A percentile compares a stretch with the other conserved stretches of the same genome.
Conservation (phyloP, 2,797 vertebrate genomes). For the Bovichtus diacanthus region DNA sequence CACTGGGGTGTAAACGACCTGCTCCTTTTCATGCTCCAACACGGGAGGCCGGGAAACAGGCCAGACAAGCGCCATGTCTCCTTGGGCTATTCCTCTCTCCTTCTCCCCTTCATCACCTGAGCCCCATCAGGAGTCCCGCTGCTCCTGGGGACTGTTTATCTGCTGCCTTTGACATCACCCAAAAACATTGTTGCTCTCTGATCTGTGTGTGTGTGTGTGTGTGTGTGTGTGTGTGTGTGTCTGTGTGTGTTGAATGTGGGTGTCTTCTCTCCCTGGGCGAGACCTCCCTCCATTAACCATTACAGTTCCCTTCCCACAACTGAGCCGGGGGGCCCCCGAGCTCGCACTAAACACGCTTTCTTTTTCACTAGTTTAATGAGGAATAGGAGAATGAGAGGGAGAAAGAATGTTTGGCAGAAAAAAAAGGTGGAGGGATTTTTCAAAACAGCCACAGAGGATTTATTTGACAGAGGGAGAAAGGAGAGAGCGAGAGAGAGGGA, state of each 20-base stretch:
- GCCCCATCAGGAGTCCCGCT: conserved; percentile 65
- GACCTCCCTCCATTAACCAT: conserved; percentile 77
- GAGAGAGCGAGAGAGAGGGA: conserved; percentile 46
- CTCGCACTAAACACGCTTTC: conserved; percentile 75
- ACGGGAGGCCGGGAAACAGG: conserved; percentile 85
- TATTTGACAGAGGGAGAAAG: conserved; percentile 72
- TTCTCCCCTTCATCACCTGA: conserved; percentile 75
- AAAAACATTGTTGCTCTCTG: conserved; percentile 53
- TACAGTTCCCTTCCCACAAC: conserved; percentile 76
- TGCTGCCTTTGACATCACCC: conserved; percentile 61
- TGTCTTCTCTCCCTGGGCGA: conserved; percentile 76
- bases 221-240: conserved; percentile 24
- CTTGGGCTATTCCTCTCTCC: conserved; percentile 77
- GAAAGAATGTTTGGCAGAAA: conserved; percentile 73
- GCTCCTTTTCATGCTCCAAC: conserved; percentile 84
- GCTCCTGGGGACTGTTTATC: conserved; percentile 59
- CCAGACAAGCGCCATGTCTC: conserved; percentile 79
- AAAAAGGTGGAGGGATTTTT: conserved; percentile 75
- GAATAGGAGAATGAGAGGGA: conserved; percentile 67
- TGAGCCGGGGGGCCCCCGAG: conserved; percentile 66
- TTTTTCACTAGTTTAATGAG: conserved; percentile 79
- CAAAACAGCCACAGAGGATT: conserved; percentile 79
- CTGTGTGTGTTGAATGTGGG: conserved; percentile 62
- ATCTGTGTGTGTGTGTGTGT: conserved; percentile 59
- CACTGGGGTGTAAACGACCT: conserved; percentile 83